Percentiles rank a stretch among this genome's conserved stretches.
Conservation (phyloP, 2,113 vertebrate species). For the Epinephelus lanceolatus region DNA sequence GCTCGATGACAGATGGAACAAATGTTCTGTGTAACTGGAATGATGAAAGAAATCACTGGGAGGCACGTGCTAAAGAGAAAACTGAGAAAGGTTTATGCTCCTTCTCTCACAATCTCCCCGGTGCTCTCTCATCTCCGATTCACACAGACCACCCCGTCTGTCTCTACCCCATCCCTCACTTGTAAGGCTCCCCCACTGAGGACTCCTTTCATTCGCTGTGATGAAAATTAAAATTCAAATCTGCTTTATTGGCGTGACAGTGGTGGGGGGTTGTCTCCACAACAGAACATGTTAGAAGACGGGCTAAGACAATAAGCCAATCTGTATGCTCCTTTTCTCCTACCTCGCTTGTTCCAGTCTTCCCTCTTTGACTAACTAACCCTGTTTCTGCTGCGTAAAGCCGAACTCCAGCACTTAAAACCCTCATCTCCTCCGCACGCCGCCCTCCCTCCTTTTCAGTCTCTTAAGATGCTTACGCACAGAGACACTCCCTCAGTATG, state of each 20-base stretch:
- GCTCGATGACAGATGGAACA: conserved; percentile 49
- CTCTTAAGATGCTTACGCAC: conserved; percentile 26
- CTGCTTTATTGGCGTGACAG: conserved; percentile 71
- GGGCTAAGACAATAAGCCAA: conserved; percentile 75
- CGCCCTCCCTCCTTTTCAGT: not conserved
- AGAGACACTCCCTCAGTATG: conserved; percentile 43
- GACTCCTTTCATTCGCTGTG: conserved; percentile 41
- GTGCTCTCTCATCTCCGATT: conserved; percentile 23
- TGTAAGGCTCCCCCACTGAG: conserved; percentile 14
- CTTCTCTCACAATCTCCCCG: not conserved
- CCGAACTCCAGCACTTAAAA: conserved; percentile 12
- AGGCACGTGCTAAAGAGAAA: not conserved
- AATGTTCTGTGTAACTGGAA: conserved; percentile 19
- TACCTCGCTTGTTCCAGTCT: conserved; percentile 21
- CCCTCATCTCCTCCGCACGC: not conserved
- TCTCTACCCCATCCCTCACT: not conserved
- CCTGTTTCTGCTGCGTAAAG: conserved; percentile 43
- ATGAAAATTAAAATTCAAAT: conserved; percentile 76
- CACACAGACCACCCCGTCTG: conserved; percentile 43
- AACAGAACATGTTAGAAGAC: conserved; percentile 65
- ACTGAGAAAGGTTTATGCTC: not conserved
- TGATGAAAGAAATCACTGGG: conserved; percentile 34
- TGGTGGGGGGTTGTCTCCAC: conserved; percentile 56
- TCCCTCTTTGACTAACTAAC: conserved; percentile 28
- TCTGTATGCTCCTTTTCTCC: conserved; percentile 55